Evolutionary conservation across 2,797 vertebrate species (phyloP), one percentile per base, ranked within the genome.

Genomic region (Melanotaenia parkinsoni): DNA sequence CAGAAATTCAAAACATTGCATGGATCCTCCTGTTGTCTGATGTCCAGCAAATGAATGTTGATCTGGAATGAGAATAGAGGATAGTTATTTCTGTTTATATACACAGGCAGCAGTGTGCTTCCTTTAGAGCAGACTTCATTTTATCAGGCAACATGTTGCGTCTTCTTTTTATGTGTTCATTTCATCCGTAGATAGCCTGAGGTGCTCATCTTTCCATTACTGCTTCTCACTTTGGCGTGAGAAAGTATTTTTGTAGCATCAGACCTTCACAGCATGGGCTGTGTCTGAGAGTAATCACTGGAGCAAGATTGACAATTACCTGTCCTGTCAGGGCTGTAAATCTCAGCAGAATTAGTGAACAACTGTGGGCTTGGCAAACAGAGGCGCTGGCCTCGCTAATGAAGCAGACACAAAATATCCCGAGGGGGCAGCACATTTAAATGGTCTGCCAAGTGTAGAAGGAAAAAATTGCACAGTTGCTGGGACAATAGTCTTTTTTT

Each of bases 281-380:
- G 76, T 76, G 75, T 81, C 78, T 86, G 76, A 77, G 70, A 77
- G 59, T 82, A 85, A 89, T 81, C 63, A 83, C 84, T 53, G 70
- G 58, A 79, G 80, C 63, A 79, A 72, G 67, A 88, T 87, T 83
- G 88, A 88, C 78, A 89, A 86, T 89, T 89, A 91, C 80, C 82
- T 84, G 81, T 89, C 76, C 82, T 77, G 47, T 69, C 68, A 58
- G 69, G 72, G 88, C 78, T 67, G 77, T 91, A 92, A 89, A 87
- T 87, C 86, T 82, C 77, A 38, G 67, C 76, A 65, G 73, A 80
- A 87, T 90, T 83, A 88, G 80, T 74, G 79, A 83, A 85, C 84
- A 85, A 89, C 87, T 86, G 80, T 33, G 56, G 66, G 30, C 67
- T 80, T 62, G 65, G 70, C 57, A 85, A 86, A 84, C 28, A 68